These are phyloP conservation scores for Formicarius rufipectus DNA, from an alignment of 2,113 vertebrate genomes.

Conservation along the genomic window DNA sequence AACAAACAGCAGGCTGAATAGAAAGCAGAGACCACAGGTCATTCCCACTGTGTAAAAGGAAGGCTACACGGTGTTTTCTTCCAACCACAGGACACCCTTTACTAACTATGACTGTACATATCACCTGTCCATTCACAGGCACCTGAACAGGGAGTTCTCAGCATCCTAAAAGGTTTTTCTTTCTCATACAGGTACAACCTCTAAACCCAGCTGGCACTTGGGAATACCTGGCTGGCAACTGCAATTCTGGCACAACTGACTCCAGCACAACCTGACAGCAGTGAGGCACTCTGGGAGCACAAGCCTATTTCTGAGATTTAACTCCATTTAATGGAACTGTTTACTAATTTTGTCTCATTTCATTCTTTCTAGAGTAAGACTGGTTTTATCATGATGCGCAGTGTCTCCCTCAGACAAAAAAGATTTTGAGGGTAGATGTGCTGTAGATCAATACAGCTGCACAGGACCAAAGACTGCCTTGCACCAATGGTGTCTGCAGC, in stretches of 20 bases:
- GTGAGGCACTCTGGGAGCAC: neutral
- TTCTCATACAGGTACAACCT: neutral
- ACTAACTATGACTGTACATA: neutral
- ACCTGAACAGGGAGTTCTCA: neutral
- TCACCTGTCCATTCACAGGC: neutral
- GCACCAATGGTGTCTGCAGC: neutral
- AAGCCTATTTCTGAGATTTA: neutral
- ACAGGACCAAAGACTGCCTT: neutral
- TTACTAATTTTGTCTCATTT: neutral
- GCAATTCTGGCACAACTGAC: neutral
- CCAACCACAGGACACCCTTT: neutral
- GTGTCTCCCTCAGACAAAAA: neutral
- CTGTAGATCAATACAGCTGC: neutral
- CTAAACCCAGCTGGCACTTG: neutral
- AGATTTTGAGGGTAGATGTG: neutral
- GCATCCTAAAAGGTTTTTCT: neutral
- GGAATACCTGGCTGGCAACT: neutral
- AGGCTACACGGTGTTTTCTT: neutral
- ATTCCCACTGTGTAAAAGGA: neutral
- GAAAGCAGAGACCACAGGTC: constrained; percentile 6
- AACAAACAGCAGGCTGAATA: constrained; percentile 22
- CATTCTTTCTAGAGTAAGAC: neutral
- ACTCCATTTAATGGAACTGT: neutral
- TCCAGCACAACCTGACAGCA: neutral
- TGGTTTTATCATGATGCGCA: neutral